Conservation (phyloP, 2,797 vertebrate genomes). For the Leucoraja ocellata region DNA sequence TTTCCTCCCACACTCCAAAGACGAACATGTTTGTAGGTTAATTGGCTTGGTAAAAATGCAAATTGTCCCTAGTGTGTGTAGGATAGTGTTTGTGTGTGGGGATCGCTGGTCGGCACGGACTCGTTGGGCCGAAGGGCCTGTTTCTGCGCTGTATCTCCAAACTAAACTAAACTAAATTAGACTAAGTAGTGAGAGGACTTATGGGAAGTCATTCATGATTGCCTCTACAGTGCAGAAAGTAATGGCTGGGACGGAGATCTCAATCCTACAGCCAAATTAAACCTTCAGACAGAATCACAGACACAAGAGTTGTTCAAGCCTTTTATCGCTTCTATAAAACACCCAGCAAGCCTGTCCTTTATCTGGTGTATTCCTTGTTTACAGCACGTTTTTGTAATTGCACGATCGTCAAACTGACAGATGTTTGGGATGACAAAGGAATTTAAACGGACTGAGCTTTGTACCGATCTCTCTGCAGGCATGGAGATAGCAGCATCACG, state of each 20-base stretch:
- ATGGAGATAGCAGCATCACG: neutral
- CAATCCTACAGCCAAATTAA: neutral
- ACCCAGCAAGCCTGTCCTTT: neutral
- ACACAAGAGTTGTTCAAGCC: neutral
- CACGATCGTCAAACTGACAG: neutral
- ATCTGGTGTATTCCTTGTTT: neutral
- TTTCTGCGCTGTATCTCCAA: too few relatives aligned
- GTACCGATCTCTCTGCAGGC: neutral
- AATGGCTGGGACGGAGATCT: neutral
- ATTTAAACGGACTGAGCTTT: neutral
- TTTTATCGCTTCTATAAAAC: neutral
- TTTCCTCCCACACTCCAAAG: too few relatives aligned
- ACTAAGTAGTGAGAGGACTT: neutral
- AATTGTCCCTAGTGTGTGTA: too few relatives aligned
- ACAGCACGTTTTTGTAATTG: neutral
- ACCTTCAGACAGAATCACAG: neutral
- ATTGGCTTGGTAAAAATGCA: too few relatives aligned
- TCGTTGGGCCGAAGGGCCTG: too few relatives aligned
- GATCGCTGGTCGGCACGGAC: too few relatives aligned
- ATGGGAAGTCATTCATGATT: neutral
- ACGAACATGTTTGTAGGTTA: too few relatives aligned
- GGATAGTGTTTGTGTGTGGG: too few relatives aligned
- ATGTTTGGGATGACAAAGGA: neutral
- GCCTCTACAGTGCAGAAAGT: neutral
- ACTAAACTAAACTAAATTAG: too few relatives aligned